A percentile compares a stretch with the other conserved stretches of the same genome.
phyloP scores from a whole-genome alignment of 1,140 invertebrate species.

The Procambarus virginalis region DNA sequence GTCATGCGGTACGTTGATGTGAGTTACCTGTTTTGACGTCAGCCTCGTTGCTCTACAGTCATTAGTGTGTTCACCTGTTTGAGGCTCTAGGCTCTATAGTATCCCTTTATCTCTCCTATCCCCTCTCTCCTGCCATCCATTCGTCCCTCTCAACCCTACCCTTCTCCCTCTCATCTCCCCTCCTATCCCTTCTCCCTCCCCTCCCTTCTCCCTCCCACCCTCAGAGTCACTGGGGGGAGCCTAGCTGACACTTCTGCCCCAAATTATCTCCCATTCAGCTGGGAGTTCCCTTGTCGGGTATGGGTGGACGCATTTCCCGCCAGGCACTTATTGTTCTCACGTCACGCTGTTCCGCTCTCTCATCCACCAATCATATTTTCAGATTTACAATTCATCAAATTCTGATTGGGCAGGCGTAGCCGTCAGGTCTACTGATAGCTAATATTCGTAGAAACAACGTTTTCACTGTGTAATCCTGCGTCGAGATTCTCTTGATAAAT shows the following conservation, averaged over 20 bases:
- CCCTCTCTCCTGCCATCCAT: not conserved
- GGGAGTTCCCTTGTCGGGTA: constrained; percentile 35
- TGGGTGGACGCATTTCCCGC: constrained; percentile 40
- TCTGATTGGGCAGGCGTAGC: constrained; percentile 20
- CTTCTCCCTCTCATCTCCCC: too few relatives aligned
- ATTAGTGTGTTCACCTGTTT: too few relatives aligned
- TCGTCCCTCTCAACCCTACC: too few relatives aligned
- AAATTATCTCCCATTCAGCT: constrained; percentile 1
- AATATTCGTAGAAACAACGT: not conserved
- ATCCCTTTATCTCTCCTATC: constrained; percentile 13
- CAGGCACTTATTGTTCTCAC: constrained; percentile 36
- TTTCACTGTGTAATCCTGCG: not conserved
- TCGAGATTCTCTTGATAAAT: too few relatives aligned
- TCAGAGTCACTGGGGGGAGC: too few relatives aligned
- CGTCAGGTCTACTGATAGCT: not conserved
- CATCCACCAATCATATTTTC: constrained; percentile 49
- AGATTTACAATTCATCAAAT: constrained; percentile 17
- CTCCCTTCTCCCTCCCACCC: not conserved
- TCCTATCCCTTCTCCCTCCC: not conserved
- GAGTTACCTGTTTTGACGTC: too few relatives aligned
- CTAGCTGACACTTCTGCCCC: constrained; percentile 33
- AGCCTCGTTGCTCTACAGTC: too few relatives aligned
- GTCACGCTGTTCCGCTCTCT: constrained; percentile 47
- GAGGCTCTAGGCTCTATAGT: too few relatives aligned
- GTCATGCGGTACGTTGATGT: too few relatives aligned